phyloP scores from a whole-genome alignment of 2,113 vertebrate species.

The Hippocampus barbouri region DNA sequence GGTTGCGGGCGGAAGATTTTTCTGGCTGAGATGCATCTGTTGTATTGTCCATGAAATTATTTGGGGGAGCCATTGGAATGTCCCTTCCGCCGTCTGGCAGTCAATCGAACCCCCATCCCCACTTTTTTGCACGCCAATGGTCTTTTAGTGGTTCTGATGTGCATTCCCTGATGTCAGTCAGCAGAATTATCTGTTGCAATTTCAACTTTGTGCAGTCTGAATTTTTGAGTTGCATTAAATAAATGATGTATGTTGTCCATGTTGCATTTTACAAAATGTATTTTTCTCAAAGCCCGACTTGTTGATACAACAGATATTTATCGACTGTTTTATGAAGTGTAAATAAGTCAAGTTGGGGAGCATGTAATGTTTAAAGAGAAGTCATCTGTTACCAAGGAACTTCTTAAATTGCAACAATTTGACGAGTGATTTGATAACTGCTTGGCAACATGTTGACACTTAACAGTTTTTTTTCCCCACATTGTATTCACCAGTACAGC shows the following conservation, averaged over 20 bases:
- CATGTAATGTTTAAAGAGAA: not conserved
- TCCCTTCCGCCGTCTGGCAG: no score
- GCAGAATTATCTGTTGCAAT: no score
- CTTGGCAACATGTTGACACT: slow-evolving; percentile 31
- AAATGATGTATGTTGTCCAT: not conserved
- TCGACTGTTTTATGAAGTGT: not conserved
- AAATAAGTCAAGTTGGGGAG: not conserved
- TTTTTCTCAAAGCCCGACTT: not conserved
- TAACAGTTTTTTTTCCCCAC: not conserved
- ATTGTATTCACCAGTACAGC: slow-evolving; percentile 5
- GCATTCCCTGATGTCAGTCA: no score
- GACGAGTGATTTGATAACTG: slow-evolving; percentile 34
- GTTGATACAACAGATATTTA: not conserved
- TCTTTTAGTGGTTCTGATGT: no score
- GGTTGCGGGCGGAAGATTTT: no score
- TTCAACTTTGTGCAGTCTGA: no score
- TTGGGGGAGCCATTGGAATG: no score
- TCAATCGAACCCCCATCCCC: no score
- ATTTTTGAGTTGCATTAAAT: not conserved
- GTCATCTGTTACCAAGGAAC: slow-evolving; percentile 21
- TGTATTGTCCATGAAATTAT: no score
- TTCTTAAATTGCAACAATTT: slow-evolving; percentile 23
- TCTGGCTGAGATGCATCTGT: no score
- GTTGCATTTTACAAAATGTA: not conserved
- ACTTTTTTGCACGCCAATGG: no score